Evolutionary conservation across 2,113 vertebrate species (phyloP), one percentile per base, ranked within the genome.

Genomic region (Malurus cyaneus): DNA sequence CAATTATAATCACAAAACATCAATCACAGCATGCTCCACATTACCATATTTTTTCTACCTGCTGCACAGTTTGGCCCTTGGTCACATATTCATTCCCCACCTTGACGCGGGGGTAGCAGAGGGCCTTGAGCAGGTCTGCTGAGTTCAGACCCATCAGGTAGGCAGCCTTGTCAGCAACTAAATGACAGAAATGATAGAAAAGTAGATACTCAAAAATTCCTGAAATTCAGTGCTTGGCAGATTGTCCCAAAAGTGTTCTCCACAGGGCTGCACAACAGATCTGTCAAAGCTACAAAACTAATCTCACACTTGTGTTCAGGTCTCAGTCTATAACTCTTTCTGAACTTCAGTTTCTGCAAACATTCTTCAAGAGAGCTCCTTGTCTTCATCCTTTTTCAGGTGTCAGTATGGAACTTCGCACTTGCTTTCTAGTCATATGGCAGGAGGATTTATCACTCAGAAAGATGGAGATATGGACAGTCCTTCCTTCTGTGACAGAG

Each of bases 81-180:
- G 99, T 99, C 91, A 99, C 99, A 20, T 94, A 99, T 36, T 99
- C 99, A 67, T 99, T 99, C 89, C 99, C 99, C 0, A 99, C 99
- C 93, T 99, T 99, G 62, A 99, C 99, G 81, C 99, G 98, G n/a
- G 99, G 99, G 56, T 98, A 99, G 89, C 98, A 99, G 28, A 99
- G 94, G 14, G 98, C 98, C 92, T 99, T 99, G 49, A 99, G 98
- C 83, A 99, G 96, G 91, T 99, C 99, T 41, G 99, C 98, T 97
- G 98, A 99, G 96, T 99, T 99, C 81, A 99, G 96, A 65, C 97
- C 98, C 97, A 99, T 99, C 61, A 99, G 96, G 71, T 99, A 99
- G 34, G 98, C 98, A 5, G 98, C 96, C 96, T 99, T 99, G 97
- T 99, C 99, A 95, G 98, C 98, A 94, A 98, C 99, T 99, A 53